A percentile compares a stretch with the other conserved stretches of the same genome.
Conservation (phyloP, 1,140 invertebrate genomes). For the Brachionus rubens region DNA sequence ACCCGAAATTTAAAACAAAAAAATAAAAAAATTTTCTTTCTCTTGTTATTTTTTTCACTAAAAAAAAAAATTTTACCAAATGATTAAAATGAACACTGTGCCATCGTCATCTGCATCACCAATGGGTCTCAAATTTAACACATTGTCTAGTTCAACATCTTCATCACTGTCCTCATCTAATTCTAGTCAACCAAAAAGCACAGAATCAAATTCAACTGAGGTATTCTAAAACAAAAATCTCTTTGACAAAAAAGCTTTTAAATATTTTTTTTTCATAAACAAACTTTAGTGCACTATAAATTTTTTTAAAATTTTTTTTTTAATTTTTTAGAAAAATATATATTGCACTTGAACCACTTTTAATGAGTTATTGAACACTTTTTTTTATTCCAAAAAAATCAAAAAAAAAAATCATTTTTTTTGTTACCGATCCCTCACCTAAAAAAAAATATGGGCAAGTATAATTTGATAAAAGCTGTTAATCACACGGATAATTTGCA, state of each 20-base stretch:
- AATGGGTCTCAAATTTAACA: slow-evolving; percentile 22
- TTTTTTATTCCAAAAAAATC: not conserved
- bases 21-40: not conserved
- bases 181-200: slow-evolving; percentile 34
- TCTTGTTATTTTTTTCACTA: not conserved
- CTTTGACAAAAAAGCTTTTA: no score
- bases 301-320: slow-evolving; percentile 1
- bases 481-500: slow-evolving; percentile 16
- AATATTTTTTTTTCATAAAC: slow-evolving; percentile 2
- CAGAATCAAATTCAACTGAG: not conserved
- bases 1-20: not conserved
- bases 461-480: slow-evolving; percentile 30
- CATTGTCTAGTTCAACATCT: slow-evolving; percentile 38
- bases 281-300: slow-evolving; percentile 27
- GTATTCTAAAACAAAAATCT: slow-evolving; percentile 16
- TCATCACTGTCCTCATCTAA: slow-evolving; percentile 29
- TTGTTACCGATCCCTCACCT: not conserved
- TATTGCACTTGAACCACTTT: not conserved
- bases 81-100: slow-evolving; percentile 31
- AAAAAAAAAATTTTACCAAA: not conserved
- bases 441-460: slow-evolving; percentile 25
- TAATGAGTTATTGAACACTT: slow-evolving; percentile 33
- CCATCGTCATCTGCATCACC: not conserved
- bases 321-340: not conserved
- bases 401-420: not conserved